These are phyloP conservation scores for Oceanites oceanicus DNA, from an alignment of 2,113 vertebrate genomes.

Conservation along the genomic window DNA sequence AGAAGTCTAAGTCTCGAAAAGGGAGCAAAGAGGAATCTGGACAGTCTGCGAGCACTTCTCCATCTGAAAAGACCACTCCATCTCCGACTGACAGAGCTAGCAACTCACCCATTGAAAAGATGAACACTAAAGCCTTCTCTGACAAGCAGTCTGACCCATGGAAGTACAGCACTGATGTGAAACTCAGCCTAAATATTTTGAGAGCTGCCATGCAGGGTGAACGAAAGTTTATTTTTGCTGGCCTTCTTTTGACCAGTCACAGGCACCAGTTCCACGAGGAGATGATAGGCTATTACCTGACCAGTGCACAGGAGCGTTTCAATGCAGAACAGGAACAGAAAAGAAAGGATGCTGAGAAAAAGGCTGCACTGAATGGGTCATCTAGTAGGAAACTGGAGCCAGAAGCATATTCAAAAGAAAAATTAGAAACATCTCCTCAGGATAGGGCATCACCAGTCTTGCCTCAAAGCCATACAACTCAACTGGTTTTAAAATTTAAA, in stretches of 20 bases:
- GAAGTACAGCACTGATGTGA: conserved; percentile 99
- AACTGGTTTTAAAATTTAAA: conserved; percentile 85
- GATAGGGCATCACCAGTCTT: conserved; percentile 88
- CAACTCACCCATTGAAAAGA: conserved; percentile 73
- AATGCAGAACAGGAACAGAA: conserved; percentile 95
- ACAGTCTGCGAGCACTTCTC: conserved; percentile 89
- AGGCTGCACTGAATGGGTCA: conserved; percentile 62
- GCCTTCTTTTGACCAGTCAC: conserved; percentile 94
- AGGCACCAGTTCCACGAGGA: conserved; percentile 98
- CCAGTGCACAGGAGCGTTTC: conserved; percentile 95
- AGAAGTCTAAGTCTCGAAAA: conserved; percentile 80
- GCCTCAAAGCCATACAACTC: conserved; percentile 82
- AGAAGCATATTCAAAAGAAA: conserved; percentile 75
- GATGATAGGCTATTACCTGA: conserved; percentile 98
- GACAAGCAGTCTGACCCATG: conserved; percentile 87
- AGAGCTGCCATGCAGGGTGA: conserved; percentile 98
- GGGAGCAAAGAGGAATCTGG: conserved; percentile 91
- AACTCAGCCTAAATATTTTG: conserved; percentile 97
- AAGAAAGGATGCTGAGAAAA: conserved; percentile 84
- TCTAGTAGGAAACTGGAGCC: conserved; percentile 72
- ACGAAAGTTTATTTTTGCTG: conserved; percentile 97
- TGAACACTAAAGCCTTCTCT: conserved; percentile 68
- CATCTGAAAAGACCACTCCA: conserved; percentile 92
- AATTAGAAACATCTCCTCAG: conserved; percentile 82
- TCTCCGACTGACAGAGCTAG: conserved; percentile 89